Evolutionary conservation across 2,113 vertebrate genomes (phyloP), one percentile per base, ranked within the genome.

Genomic region (Petrocephalus zakoni): DNA sequence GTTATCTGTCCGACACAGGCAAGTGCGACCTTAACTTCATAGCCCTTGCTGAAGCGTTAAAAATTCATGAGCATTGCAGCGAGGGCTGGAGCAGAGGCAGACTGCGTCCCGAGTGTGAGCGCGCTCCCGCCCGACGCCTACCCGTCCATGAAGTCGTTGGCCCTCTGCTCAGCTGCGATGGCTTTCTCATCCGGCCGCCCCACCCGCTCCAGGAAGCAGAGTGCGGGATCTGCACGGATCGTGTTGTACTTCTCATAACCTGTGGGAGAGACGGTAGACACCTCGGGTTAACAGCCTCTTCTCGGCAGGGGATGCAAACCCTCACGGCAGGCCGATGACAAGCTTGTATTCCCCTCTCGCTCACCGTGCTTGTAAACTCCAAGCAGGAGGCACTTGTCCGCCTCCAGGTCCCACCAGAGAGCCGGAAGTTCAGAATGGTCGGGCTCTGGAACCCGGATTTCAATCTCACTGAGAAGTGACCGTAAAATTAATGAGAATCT

Each of bases 241-340:
- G 98, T 99, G 95, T 99, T 99, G 91, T 99, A 99, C 92, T 99
- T 99, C 93, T 99, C 98, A 94, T 99, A 99, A 92, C 98, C 98
- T 99, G 90, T 0, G 84, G 25, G 51, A 87, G 15, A 55, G 64
- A 15, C 88, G 88, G 86, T 90, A 92, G 46, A 91, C 37, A 89
- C 46, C 37, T 10, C 21, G 34, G 21, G n/a, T 56, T 86, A 10
- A 88, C 49, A 55, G 87, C 25, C 51, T 42, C 25, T 34, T 61
- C 85, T 25, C 22, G 25, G 4, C 49, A 21, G 52, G 51, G 15
- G 13, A 49, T 25, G 84, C n/a, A 55, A 56, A 34, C n/a, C 21
- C 19, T 7, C 10, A 29, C 5, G n/a, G 49, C 17, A 85, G 83
- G 83, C 47, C 17, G 46, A 15, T 52, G n/a, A 25, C 2, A 51